phyloP scores from a whole-genome alignment of 2,888 invertebrate genomes.

The Lasioglossum calceatum region DNA sequence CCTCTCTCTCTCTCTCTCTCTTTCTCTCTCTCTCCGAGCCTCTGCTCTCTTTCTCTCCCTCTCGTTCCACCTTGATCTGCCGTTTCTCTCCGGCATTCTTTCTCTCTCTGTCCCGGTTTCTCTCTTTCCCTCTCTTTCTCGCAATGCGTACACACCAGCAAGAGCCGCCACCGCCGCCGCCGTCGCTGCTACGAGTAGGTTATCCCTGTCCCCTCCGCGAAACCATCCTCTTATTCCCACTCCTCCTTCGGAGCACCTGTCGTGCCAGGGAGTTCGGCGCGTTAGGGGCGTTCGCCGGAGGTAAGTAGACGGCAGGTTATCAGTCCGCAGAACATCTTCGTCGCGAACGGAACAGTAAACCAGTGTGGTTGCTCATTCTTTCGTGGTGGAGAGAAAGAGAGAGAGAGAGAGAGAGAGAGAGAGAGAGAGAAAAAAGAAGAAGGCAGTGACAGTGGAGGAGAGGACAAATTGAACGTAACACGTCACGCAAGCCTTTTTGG shows the following conservation, averaged over 20 bases:
- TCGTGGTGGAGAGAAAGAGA: conserved; percentile 49
- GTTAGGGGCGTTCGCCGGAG: conserved; percentile 79
- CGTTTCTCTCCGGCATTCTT: conserved; percentile 23
- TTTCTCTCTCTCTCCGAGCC: background rate
- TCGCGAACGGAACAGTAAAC: conserved; percentile 79
- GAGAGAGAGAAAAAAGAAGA: conserved; percentile 31
- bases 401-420: conserved; percentile 19
- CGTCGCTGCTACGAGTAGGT: conserved; percentile 57
- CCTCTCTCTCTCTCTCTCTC: conserved; percentile 11
- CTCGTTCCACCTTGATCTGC: conserved; percentile 30
- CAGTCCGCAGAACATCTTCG: conserved; percentile 83
- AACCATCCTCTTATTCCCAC: conserved; percentile 77
- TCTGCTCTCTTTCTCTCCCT: conserved; percentile 20
- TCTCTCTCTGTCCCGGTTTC: conserved; percentile 39
- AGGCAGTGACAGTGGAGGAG: conserved; percentile 45
- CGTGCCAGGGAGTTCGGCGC: conserved; percentile 78
- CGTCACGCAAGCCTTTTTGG: conserved; percentile 40
- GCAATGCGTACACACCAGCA: conserved; percentile 54
- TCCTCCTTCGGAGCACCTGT: conserved; percentile 80
- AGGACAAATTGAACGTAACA: conserved; percentile 58
- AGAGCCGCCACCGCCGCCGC: conserved; percentile 54
- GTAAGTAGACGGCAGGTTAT: conserved; percentile 84
- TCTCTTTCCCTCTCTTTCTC: conserved; percentile 42
- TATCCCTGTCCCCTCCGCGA: conserved; percentile 74
- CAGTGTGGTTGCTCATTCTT: conserved; percentile 67